These are phyloP conservation scores for Papilio dardanus DNA, from an alignment of 1,140 invertebrate species.

Conservation along the genomic window DNA sequence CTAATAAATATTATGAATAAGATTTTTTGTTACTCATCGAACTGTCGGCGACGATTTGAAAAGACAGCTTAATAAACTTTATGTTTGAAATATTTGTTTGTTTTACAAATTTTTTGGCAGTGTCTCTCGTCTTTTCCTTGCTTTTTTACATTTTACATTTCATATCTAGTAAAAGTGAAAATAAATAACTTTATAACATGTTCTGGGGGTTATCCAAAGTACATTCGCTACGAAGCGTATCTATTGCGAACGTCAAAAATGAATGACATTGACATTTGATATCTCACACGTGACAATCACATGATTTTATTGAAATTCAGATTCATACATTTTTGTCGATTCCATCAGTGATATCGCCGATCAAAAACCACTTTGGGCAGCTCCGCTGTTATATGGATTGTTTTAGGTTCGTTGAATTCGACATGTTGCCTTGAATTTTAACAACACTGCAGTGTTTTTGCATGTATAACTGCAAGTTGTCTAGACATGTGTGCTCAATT, in stretches of 20 bases:
- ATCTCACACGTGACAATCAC: no score
- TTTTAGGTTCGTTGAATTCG: not conserved
- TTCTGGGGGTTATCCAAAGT: no score
- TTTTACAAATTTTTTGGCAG: no score
- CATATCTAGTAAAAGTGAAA: not conserved
- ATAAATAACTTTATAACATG: not conserved
- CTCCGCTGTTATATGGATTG: not conserved
- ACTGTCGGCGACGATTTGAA: not conserved
- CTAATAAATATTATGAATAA: not conserved
- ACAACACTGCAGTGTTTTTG: not conserved
- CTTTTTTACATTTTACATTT: no score
- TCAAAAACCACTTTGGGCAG: no score
- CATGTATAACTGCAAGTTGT: not conserved
- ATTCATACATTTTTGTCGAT: not conserved
- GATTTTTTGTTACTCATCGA: not conserved
- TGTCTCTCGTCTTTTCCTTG: no score
- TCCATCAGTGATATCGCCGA: no score
- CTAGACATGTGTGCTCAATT: not conserved
- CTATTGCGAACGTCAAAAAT: no score
- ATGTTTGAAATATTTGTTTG: no score
- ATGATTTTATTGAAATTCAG: no score
- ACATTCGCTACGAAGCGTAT: no score
- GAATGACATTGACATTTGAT: no score
- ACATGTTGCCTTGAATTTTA: constrained; percentile 9
- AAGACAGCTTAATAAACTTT: not conserved